A percentile compares a stretch with the other conserved stretches of the same genome.
Conservation (phyloP, 1,140 invertebrate genomes). For the Saccostrea cuccullata region DNA sequence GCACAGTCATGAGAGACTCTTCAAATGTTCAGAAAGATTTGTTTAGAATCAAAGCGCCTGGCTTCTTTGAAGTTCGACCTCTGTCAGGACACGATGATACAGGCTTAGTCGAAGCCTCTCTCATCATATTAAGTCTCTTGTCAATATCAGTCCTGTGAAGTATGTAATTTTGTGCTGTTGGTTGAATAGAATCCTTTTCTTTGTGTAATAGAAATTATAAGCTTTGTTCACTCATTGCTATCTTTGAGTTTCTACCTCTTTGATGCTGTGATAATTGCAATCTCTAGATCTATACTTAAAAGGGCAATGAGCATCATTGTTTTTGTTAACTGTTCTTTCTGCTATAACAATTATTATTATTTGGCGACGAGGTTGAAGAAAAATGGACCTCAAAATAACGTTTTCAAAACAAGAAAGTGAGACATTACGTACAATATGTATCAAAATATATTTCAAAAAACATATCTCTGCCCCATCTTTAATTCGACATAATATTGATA, state of each 20-base stretch:
- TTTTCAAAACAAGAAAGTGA: no score
- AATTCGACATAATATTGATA: no score
- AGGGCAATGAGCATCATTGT: not conserved
- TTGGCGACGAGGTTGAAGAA: no score
- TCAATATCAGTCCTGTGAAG: slow-evolving; percentile 7
- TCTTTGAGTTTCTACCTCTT: not conserved
- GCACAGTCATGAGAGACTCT: not conserved
- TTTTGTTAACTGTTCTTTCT: not conserved
- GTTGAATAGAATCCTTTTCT: slow-evolving; percentile 13
- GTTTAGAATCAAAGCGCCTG: not conserved
- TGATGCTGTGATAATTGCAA: not conserved
- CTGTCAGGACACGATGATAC: not conserved
- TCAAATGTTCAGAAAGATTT: not conserved
- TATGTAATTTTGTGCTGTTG: slow-evolving; percentile 32
- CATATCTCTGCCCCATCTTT: no score
- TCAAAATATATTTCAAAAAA: no score
- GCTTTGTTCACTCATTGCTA: not conserved
- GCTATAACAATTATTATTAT: no score
- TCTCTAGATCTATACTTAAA: not conserved
- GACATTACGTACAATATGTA: no score
- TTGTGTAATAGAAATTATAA: slow-evolving; percentile 15
- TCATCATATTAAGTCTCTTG: slow-evolving; percentile 1
- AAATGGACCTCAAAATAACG: no score
- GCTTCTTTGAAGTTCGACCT: slow-evolving; percentile 19
- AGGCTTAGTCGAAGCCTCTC: slow-evolving; percentile 18